Conservation (phyloP, 2,888 invertebrate species). For the Nebria brevicollis region DNA sequence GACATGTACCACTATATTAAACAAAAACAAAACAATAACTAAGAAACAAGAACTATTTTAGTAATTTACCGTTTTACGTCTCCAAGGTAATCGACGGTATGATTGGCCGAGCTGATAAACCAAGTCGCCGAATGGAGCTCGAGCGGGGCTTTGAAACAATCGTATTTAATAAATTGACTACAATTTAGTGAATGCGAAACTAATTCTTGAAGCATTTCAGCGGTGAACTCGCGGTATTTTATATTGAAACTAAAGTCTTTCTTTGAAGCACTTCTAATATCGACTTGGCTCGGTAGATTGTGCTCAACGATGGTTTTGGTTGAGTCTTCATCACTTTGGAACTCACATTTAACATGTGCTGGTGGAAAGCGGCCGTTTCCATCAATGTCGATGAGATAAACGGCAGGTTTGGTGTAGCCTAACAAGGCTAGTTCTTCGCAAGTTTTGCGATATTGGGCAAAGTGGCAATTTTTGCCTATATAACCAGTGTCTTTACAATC, state of each 20-base stretch:
- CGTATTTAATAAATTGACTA: constrained; percentile 89
- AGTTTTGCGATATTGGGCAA: constrained; percentile 89
- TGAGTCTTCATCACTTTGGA: constrained; percentile 85
- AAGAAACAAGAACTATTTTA: constrained; percentile 49
- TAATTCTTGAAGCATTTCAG: constrained; percentile 90
- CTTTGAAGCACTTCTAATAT: constrained; percentile 82
- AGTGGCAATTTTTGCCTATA: constrained; percentile 93
- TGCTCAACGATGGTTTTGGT: constrained; percentile 92
- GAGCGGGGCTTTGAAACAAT: constrained; percentile 88
- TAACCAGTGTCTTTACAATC: constrained; percentile 92
- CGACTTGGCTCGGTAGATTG: constrained; percentile 89
- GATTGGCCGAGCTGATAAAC: constrained; percentile 85
- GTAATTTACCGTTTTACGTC: constrained; percentile 76
- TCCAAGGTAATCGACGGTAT: constrained; percentile 82
- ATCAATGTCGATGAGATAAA: constrained; percentile 93
- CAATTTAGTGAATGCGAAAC: constrained; percentile 91
- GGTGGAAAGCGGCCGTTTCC: constrained; percentile 93
- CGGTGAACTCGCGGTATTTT: constrained; percentile 87
- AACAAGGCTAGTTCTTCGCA: constrained; percentile 91
- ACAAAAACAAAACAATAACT: constrained; percentile 33
- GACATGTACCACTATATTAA: constrained; percentile 73
- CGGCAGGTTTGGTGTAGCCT: constrained; percentile 87
- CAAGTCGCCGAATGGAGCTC: constrained; percentile 89
- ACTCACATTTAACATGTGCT: constrained; percentile 91
- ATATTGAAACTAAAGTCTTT: constrained; percentile 86